Conservation (phyloP, 2,888 invertebrate genomes). For the Mythimna loreyi region DNA sequence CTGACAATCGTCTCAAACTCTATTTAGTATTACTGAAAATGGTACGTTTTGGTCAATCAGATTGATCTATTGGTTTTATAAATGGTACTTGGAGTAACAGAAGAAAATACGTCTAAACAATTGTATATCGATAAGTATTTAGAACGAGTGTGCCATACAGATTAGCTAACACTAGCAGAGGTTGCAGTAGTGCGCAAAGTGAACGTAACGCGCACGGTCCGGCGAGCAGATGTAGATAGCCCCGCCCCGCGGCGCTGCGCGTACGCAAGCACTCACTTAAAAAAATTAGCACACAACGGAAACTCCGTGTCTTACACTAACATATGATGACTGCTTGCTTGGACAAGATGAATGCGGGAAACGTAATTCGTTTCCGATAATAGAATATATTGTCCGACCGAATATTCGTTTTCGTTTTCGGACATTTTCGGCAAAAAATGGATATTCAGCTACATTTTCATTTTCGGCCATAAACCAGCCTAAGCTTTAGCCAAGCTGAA, state of each 20-base stretch:
- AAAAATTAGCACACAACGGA: constrained; percentile 90
- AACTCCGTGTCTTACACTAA: constrained; percentile 71
- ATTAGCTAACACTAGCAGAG: constrained; percentile 83
- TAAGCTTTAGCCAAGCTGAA: too few species aligned
- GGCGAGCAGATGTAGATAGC: constrained; percentile 86
- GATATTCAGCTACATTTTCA: too few species aligned
- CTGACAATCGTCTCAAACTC: too few species aligned
- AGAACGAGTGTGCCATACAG: constrained; percentile 61
- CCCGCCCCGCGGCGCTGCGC: constrained; percentile 62
- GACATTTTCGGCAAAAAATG: too few species aligned
- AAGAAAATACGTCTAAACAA: background rate
- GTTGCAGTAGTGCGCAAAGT: constrained; percentile 79
- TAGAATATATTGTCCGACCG: too few species aligned
- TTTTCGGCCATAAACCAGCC: too few species aligned
- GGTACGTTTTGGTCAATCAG: too few species aligned
- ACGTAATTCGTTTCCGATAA: constrained; percentile 24
- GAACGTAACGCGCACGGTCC: constrained; percentile 85
- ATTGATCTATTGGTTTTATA: too few species aligned
- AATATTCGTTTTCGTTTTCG: too few species aligned
- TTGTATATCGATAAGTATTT: constrained; percentile 40
- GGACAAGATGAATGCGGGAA: constrained; percentile 37
- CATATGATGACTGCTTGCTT: constrained; percentile 65
- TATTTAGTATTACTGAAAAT: too few species aligned
- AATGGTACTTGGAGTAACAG: too few species aligned
- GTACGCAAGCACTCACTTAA: constrained; percentile 81